Evolutionary conservation across 2,888 invertebrate genomes (phyloP).

Genomic region (Campopleginae sp.): DNA sequence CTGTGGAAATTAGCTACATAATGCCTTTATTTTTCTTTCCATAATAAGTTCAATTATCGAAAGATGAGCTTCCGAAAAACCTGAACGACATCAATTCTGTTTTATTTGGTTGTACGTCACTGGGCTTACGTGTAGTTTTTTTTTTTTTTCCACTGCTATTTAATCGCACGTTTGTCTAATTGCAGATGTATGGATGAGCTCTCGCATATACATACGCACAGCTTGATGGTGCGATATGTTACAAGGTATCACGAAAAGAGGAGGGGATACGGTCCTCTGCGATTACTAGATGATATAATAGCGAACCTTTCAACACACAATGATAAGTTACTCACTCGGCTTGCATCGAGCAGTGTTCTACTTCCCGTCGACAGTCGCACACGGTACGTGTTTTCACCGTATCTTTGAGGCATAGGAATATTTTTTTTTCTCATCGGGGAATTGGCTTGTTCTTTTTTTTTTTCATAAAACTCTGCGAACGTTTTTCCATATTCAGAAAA

Average conservation of each 20-base stretch:
- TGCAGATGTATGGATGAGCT: neutral
- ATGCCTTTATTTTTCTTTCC: no score
- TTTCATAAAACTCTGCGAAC: neutral
- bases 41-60: no score
- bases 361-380: conserved; percentile 25
- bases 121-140: neutral
- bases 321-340: conserved; percentile 32
- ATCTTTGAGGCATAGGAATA: neutral
- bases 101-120: no score
- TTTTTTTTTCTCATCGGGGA: neutral
- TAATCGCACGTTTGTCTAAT: neutral
- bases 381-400: conserved; percentile 30
- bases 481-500: neutral
- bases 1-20: no score
- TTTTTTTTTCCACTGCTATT: neutral
- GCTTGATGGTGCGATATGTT: neutral
- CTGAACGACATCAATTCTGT: no score
- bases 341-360: conserved; percentile 36
- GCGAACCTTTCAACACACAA: conserved; percentile 6
- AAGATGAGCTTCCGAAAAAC: no score
- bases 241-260: neutral
- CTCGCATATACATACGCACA: neutral
- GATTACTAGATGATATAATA: conserved; percentile 45
- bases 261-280: neutral
- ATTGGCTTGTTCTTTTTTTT: neutral